These are phyloP conservation scores for Cynodonichthys magdalenae DNA, from an alignment of 2,797 vertebrate species.

Conservation along the genomic window DNA sequence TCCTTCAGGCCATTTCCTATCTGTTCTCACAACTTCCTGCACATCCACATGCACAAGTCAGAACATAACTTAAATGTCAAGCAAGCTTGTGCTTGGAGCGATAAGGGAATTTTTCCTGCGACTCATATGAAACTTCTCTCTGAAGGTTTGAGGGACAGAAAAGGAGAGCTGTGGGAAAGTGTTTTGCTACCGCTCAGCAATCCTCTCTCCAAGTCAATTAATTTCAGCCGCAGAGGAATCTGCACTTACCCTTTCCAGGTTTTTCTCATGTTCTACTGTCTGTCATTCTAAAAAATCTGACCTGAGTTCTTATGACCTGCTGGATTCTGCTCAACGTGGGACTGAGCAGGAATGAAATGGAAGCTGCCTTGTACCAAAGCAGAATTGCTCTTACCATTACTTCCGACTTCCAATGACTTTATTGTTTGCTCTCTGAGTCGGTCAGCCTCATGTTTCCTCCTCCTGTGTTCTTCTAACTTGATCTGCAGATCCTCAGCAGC, in stretches of 20 bases:
- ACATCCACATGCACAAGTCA: slow-evolving; percentile 37
- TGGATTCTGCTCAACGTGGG: slow-evolving; percentile 39
- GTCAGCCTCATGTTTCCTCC: slow-evolving; percentile 66
- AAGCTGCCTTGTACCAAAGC: slow-evolving; percentile 29
- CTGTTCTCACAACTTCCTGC: slow-evolving; percentile 43
- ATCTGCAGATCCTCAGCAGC: slow-evolving; percentile 71
- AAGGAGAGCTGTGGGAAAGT: slow-evolving; percentile 46
- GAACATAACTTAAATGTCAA: slow-evolving; percentile 60
- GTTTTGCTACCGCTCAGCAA: slow-evolving; percentile 62
- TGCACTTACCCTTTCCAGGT: slow-evolving; percentile 60
- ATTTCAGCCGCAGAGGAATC: slow-evolving; percentile 46
- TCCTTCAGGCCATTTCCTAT: slow-evolving; percentile 43
- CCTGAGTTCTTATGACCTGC: slow-evolving; percentile 44
- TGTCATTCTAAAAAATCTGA: slow-evolving; percentile 49
- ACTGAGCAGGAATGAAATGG: slow-evolving; percentile 52
- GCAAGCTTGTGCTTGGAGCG: slow-evolving; percentile 60
- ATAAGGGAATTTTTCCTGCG: slow-evolving; percentile 71
- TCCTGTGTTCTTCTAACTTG: slow-evolving; percentile 70
- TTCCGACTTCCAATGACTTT: slow-evolving; percentile 44
- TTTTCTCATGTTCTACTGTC: slow-evolving; percentile 40
- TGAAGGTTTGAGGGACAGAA: slow-evolving; percentile 57
- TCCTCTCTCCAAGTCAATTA: slow-evolving; percentile 43
- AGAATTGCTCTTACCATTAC: slow-evolving; percentile 49
- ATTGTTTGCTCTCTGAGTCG: slow-evolving; percentile 56
- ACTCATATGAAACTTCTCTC: slow-evolving; percentile 66